A percentile compares a stretch with the other conserved stretches of the same genome.
Evolutionary conservation across 2,797 vertebrate species (phyloP).

Genomic region (Muraenolepis orangiensis): DNA sequence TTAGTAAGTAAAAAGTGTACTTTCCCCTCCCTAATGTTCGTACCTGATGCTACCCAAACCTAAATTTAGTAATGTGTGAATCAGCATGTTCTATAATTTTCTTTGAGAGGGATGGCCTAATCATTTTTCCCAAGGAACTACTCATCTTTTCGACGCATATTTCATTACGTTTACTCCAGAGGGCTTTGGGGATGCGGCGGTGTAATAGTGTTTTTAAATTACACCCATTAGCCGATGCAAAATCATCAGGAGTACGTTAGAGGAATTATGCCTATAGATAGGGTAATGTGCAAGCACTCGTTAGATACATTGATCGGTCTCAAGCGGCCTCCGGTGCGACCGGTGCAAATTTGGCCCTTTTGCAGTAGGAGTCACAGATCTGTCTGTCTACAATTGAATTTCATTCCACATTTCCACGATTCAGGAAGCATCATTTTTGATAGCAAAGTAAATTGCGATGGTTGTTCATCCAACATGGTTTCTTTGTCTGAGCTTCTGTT

Average conservation of each 20-base stretch:
- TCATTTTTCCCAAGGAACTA: not conserved
- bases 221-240: not conserved
- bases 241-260: not conserved
- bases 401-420: not conserved
- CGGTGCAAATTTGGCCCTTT: not conserved
- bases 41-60: not conserved
- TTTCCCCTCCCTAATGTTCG: not conserved
- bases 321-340: not conserved
- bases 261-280: not conserved
- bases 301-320: not conserved
- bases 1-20: not conserved
- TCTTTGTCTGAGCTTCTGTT: not conserved
- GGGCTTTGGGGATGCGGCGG: not conserved
- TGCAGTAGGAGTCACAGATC: not conserved
- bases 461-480: not conserved
- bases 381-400: not conserved
- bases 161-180: not conserved
- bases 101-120: not conserved
- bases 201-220: conserved; percentile 3
- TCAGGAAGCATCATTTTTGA: not conserved
- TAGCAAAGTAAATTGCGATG: not conserved
- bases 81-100: conserved; percentile 1
- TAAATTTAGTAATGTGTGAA: not conserved
- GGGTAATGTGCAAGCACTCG: not conserved
- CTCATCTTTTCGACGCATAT: not conserved